Base-by-base conservation (phyloP, 2,888 invertebrate species). In the Caenorhabditis afra region DNA sequence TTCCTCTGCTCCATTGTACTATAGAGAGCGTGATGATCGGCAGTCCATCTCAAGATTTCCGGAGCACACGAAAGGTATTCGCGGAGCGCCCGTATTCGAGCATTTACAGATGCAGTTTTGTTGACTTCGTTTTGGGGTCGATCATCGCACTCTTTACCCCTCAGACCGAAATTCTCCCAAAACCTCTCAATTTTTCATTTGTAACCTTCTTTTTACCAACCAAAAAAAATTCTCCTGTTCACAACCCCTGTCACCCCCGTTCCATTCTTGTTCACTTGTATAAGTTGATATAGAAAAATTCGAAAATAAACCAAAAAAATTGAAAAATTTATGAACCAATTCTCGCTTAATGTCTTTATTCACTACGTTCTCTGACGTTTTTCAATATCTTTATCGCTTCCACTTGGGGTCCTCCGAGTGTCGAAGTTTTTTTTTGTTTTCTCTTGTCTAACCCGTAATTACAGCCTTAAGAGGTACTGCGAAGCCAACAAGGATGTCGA, bases 231-330 rank as follows among this genome's bases (percentile, higher is more conserved):
- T 7, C 29, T 29, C 29, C 29, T 29, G 29, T 29, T 29, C 29
- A 29, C 29, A 29, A 29, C 3, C 29, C 29, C 29, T 29, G 29
- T 29, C 7, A 5, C n/a, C 29, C 29, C 29, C 3, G 29, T 58
- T 41, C 22, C 23, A 57, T 41, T 10, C 47, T 71, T 18, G 39
- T 47, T 71, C 57, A 64, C 50, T 64, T 71, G 62, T 71, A 64
- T 61, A 71, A 71, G 59, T 50, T 71, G 61, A 47, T 55, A 57
- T 50, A 11, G 50, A 64, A 71, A 59, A 58, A 37, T 23, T 52
- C 29, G 7, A 71, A 71, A 70, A 68, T 41, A 44, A 70, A 62
- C 39, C 55, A 71, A 71, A 71, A 71, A 71, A 57, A 18, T 44
- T 49, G 41, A 64, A 45, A 64, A 61, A 47, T 10, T 47, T 62